A percentile compares a stretch with the other conserved stretches of the same genome.
These are phyloP conservation scores for Prosapia bicincta DNA, from an alignment of 2,888 invertebrate species.

Conservation along the genomic window DNA sequence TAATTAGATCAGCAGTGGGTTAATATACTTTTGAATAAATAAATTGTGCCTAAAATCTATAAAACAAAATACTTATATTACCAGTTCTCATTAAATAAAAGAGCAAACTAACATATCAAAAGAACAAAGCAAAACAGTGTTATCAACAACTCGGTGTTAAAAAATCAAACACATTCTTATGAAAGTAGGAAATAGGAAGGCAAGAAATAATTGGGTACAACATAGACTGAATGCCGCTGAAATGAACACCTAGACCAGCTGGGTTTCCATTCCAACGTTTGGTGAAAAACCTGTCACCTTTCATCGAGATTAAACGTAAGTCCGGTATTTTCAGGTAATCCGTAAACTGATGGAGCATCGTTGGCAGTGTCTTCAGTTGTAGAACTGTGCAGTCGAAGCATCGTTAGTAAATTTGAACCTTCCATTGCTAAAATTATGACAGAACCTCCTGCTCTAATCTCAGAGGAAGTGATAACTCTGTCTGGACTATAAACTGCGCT, in stretches of 20 bases:
- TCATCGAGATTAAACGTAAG: conserved; percentile 44
- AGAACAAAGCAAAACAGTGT: neutral
- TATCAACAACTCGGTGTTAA: neutral
- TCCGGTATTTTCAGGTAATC: conserved; percentile 46
- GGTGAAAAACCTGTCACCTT: conserved; percentile 22
- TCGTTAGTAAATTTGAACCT: conserved; percentile 61
- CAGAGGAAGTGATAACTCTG: conserved; percentile 68
- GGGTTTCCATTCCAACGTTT: neutral
- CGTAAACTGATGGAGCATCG: conserved; percentile 36
- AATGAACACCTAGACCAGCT: conserved; percentile 16
- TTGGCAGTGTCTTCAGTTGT: conserved; percentile 39
- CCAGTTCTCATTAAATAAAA: neutral
- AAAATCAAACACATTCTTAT: neutral
- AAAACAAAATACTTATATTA: too few species aligned
- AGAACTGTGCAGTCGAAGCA: conserved; percentile 52
- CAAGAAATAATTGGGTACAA: conserved; percentile 12
- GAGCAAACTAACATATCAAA: neutral
- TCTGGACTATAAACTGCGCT: conserved; percentile 77
- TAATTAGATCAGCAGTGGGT: too few species aligned
- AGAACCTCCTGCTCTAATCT: conserved; percentile 69
- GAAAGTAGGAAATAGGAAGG: conserved; percentile 14
- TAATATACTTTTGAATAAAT: too few species aligned
- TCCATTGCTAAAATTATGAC: conserved; percentile 66
- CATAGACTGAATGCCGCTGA: neutral
- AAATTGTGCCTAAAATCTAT: too few species aligned